phyloP scores from a whole-genome alignment of 1,140 invertebrate genomes.

The Arion vulgaris region DNA sequence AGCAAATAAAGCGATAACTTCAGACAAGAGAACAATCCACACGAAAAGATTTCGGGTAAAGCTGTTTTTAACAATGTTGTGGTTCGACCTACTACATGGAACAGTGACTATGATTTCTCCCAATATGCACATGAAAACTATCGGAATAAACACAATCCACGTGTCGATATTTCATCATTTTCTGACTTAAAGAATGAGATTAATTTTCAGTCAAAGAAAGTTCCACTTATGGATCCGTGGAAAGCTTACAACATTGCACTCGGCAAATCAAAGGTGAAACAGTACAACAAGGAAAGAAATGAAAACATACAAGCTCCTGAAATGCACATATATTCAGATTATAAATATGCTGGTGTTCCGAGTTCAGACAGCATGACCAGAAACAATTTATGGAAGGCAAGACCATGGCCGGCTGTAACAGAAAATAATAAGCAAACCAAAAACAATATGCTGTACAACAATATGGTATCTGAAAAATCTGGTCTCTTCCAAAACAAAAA shows the following conservation, averaged over 20 bases:
- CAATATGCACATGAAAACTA: not conserved
- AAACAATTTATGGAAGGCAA: conserved; percentile 4
- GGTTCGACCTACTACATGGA: not conserved
- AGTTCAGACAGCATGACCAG: not conserved
- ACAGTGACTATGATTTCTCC: not conserved
- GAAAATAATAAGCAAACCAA: not conserved
- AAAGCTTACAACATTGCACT: conserved; percentile 11
- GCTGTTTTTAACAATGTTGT: not conserved
- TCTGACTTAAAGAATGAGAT: not conserved
- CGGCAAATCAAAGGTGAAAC: not conserved
- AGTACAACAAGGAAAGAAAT: not conserved
- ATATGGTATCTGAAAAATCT: not conserved
- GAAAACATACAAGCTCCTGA: not conserved
- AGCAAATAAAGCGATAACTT: too few species aligned
- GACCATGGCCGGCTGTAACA: not conserved
- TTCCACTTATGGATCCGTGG: not conserved
- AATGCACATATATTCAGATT: not conserved
- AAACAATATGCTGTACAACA: not conserved
- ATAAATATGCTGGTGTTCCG: not conserved
- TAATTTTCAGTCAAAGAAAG: not conserved
- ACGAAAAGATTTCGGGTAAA: not conserved
- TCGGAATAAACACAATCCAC: not conserved
- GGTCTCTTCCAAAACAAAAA: not conserved
- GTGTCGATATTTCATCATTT: not conserved
- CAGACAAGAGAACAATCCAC: too few species aligned